Percentiles rank a stretch among this genome's conserved stretches.
phyloP scores from a whole-genome alignment of 2,797 vertebrate species.

The Rhynchonycteris naso region DNA sequence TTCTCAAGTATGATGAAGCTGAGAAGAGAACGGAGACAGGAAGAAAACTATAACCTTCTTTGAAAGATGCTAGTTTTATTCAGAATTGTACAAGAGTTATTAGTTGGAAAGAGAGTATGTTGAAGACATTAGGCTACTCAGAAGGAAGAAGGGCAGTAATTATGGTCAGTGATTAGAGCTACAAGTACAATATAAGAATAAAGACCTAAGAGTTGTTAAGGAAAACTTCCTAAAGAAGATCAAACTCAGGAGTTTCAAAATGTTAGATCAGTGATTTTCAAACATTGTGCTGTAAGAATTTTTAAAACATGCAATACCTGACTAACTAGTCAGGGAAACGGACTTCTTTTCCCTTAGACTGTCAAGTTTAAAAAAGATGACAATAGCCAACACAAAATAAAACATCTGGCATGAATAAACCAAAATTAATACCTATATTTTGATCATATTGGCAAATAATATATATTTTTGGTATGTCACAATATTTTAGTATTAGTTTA shows the following conservation, averaged over 20 bases:
- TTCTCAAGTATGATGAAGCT: background rate
- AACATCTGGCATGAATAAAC: too few species aligned
- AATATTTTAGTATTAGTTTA: too few species aligned
- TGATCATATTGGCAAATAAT: too few species aligned
- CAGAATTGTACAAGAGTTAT: background rate
- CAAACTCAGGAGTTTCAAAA: background rate
- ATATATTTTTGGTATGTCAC: too few species aligned
- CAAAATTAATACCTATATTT: too few species aligned
- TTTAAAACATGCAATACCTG: too few species aligned
- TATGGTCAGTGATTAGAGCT: background rate
- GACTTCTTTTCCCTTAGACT: too few species aligned
- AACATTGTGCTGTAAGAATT: too few species aligned
- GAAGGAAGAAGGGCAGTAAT: background rate
- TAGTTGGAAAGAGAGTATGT: background rate
- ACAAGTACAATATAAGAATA: background rate
- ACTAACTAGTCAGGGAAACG: too few species aligned
- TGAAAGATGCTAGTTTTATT: slow-evolving; percentile 3
- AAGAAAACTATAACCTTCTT: background rate
- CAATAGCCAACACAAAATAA: too few species aligned
- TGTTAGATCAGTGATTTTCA: background rate
- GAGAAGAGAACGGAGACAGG: background rate
- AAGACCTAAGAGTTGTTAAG: background rate
- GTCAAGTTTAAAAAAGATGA: too few species aligned
- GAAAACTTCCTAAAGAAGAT: background rate
- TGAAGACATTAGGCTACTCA: background rate